Evolutionary conservation across 2,888 invertebrate species (phyloP).

Genomic region (Nymphalis c-album): DNA sequence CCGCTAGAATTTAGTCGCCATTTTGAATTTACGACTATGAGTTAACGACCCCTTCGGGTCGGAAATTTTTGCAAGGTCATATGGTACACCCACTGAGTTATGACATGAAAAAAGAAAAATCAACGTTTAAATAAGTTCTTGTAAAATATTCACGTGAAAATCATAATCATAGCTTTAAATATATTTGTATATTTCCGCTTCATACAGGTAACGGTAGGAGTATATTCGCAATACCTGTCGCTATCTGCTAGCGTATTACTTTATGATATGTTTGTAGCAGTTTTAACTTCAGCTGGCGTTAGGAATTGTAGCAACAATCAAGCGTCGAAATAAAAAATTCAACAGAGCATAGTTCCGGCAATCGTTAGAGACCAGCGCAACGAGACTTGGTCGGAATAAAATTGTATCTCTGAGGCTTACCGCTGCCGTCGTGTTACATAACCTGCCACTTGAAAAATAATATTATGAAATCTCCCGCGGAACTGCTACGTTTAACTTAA

Average conservation of each 20-base stretch:
- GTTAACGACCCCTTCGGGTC: too few species aligned
- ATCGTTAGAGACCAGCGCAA: constrained; percentile 22
- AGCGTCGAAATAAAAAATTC: constrained; percentile 33
- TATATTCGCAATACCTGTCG: too few species aligned
- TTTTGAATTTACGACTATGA: too few species aligned
- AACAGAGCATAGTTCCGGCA: constrained; percentile 28
- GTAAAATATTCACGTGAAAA: too few species aligned
- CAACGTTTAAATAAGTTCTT: too few species aligned
- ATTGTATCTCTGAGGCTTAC: constrained; percentile 20
- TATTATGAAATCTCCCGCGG: constrained; percentile 15
- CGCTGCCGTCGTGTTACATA: constrained; percentile 13
- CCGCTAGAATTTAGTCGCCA: too few species aligned
- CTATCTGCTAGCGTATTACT: background rate
- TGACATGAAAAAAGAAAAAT: too few species aligned
- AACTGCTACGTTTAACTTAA: background rate
- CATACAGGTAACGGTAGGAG: too few species aligned
- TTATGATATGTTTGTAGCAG: background rate
- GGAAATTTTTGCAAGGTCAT: too few species aligned
- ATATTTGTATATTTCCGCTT: too few species aligned
- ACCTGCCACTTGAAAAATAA: constrained; percentile 19
- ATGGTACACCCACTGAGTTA: too few species aligned
- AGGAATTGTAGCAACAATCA: constrained; percentile 7
- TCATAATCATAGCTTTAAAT: too few species aligned
- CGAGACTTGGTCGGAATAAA: constrained; percentile 17
- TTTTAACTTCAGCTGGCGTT: constrained; percentile 1